Evolutionary conservation across 2,888 invertebrate genomes (phyloP).

Genomic region (Plebejus anna): DNA sequence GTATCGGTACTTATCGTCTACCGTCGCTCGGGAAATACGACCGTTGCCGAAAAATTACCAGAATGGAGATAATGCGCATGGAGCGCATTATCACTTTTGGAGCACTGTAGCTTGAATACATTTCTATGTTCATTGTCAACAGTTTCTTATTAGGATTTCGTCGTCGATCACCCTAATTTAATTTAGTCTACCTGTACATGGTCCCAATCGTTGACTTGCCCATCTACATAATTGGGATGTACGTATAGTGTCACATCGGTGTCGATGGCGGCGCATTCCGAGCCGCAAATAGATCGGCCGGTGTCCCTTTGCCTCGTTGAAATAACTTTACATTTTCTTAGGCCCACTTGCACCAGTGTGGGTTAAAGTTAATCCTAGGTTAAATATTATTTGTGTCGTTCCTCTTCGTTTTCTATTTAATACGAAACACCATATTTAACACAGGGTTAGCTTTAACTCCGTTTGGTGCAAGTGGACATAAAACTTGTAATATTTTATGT

Average conservation of each 20-base stretch:
- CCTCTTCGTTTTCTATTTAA: neutral
- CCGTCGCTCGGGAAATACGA: too few relatives aligned
- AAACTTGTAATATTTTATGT: neutral
- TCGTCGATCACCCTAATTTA: neutral
- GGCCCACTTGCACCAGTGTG: constrained; percentile 22
- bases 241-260: neutral
- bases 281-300: constrained; percentile 29
- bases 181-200: neutral
- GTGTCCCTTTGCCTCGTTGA: constrained; percentile 14
- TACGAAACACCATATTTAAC: neutral
- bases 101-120: too few relatives aligned
- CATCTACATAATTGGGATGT: constrained; percentile 2
- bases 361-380: neutral
- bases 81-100: too few relatives aligned
- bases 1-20: too few relatives aligned
- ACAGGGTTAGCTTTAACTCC: neutral
- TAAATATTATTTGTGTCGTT: neutral
- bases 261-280: constrained; percentile 30
- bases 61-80: too few relatives aligned
- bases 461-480: neutral
- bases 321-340: constrained; percentile 29
- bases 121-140: too few relatives aligned
- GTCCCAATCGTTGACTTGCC: neutral
- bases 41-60: too few relatives aligned
- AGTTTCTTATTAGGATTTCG: neutral